phyloP scores from a whole-genome alignment of 2,113 vertebrate species.

The Eretmochelys imbricata region DNA sequence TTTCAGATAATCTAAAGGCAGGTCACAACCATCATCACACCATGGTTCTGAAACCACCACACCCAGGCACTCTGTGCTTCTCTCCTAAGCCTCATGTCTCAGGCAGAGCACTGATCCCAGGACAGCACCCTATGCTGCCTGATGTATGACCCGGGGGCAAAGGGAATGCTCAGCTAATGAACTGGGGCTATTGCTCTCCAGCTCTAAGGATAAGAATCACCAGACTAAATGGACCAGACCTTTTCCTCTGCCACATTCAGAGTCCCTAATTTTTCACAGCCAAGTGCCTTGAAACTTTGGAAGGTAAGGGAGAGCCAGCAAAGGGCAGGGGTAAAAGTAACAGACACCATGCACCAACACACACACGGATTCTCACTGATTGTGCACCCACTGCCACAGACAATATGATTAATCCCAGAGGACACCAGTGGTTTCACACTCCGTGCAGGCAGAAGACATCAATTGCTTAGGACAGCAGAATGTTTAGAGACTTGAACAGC shows the following conservation, averaged over 20 bases:
- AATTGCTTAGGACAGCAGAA: not conserved
- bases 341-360: not conserved
- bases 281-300: not conserved
- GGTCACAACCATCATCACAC: not conserved
- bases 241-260: not conserved
- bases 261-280: not conserved
- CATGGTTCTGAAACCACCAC: rapidly evolving
- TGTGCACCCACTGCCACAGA: not conserved
- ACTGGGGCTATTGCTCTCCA: rapidly evolving
- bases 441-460: not conserved
- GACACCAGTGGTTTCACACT: not conserved
- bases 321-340: not conserved
- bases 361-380: not conserved
- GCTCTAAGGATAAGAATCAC: not conserved
- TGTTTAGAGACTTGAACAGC: not conserved
- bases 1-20: not conserved
- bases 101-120: not conserved
- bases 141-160: no score
- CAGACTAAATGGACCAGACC: rapidly evolving
- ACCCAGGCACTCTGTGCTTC: not conserved
- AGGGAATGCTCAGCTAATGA: rapidly evolving
- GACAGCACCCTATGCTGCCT: not conserved
- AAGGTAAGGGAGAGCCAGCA: not conserved
- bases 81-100: not conserved
- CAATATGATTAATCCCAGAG: not conserved